Percentiles rank a stretch among this genome's conserved stretches.
phyloP scores from a whole-genome alignment of 2,113 vertebrate genomes.

The Balaeniceps rex region DNA sequence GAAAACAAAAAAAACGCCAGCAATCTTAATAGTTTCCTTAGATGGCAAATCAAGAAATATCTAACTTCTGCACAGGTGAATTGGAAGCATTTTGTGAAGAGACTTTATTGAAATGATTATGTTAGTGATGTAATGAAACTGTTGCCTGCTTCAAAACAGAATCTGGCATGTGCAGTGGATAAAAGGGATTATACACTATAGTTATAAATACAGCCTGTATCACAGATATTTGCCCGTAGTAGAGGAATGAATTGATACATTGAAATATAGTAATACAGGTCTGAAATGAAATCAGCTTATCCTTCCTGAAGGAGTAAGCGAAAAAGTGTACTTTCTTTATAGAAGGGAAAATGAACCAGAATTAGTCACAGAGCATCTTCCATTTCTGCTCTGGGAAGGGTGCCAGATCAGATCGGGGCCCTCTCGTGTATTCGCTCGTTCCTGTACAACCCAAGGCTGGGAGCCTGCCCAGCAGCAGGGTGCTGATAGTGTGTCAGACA shows the following conservation, averaged over 20 bases:
- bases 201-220: background rate
- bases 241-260: background rate
- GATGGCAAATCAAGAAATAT: background rate
- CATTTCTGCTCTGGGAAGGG: slow-evolving; percentile 32
- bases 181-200: background rate
- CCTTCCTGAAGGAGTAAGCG: background rate
- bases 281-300: background rate
- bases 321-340: background rate
- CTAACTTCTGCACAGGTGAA: background rate
- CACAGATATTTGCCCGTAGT: background rate
- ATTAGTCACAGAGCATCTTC: slow-evolving; percentile 38
- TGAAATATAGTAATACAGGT: background rate
- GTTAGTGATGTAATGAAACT: background rate
- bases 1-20: background rate
- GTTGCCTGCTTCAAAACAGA: background rate
- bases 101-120: background rate
- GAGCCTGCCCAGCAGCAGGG: slow-evolving; percentile 56
- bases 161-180: background rate
- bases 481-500: slow-evolving; percentile 12
- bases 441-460: slow-evolving; percentile 14
- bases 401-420: slow-evolving; percentile 67
- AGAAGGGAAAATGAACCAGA: background rate
- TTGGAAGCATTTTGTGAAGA: background rate
- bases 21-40: background rate
- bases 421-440: slow-evolving; percentile 47